A percentile compares a stretch with the other conserved stretches of the same genome.
These are phyloP conservation scores for Glyphotaelius pellucidus DNA, from an alignment of 2,888 invertebrate genomes.

Conservation along the genomic window DNA sequence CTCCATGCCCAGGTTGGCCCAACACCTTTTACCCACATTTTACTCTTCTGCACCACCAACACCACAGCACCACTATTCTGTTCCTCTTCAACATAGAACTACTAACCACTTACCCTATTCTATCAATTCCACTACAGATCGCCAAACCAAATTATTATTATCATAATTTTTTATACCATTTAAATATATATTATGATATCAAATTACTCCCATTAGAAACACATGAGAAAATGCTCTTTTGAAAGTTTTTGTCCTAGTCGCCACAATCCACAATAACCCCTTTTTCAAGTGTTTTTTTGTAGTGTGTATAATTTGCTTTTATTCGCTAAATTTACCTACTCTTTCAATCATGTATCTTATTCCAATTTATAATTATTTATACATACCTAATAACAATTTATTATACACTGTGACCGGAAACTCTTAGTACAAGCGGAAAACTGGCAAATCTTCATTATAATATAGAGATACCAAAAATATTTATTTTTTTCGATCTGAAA, in stretches of 20 bases:
- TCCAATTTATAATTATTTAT: neutral
- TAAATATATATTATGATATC: neutral
- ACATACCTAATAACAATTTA: no score
- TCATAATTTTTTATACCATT: neutral
- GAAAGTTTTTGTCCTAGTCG: neutral
- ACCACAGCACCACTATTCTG: conserved; percentile 1
- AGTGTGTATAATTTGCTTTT: neutral
- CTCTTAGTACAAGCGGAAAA: no score
- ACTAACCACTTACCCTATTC: neutral
- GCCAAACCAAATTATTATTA: neutral
- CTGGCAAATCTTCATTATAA: no score
- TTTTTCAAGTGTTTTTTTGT: neutral
- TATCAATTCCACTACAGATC: neutral
- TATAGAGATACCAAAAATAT: no score
- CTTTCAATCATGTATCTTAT: neutral
- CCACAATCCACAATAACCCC: neutral
- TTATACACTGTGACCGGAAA: no score
- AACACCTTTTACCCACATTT: conserved; percentile 36
- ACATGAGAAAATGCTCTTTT: neutral
- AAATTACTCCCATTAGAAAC: neutral
- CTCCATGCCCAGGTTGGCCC: conserved; percentile 76
- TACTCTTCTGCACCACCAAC: conserved; percentile 11
- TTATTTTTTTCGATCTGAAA: no score
- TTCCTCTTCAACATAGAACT: neutral
- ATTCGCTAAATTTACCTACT: neutral